Evolutionary conservation across 2,113 vertebrate genomes (phyloP).

Genomic region (Ailuropoda melanoleuca): DNA sequence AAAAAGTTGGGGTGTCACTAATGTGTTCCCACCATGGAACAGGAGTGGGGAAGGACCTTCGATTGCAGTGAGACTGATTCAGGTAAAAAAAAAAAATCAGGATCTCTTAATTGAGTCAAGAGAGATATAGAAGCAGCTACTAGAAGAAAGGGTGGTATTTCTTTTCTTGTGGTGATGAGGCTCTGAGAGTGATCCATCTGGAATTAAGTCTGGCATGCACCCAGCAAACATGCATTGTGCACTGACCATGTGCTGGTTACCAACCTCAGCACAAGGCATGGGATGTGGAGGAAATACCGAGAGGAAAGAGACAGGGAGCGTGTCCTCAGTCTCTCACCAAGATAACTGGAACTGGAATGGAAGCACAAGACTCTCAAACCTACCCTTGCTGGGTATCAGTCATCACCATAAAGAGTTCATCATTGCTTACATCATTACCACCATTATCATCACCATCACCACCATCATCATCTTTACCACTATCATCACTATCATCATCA

Average conservation of each 20-base stretch:
- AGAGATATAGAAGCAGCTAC: not conserved
- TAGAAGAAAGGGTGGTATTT: not conserved
- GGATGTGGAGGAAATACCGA: not conserved
- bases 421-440: not conserved
- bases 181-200: not conserved
- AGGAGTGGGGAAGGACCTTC: not conserved
- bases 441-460: not conserved
- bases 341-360: not conserved
- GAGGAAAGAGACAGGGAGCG: not conserved
- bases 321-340: not conserved
- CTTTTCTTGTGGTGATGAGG: not conserved
- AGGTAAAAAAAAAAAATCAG: not conserved
- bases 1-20: not conserved
- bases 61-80: not conserved
- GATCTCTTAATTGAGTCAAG: not conserved
- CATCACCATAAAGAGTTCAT: too few relatives aligned
- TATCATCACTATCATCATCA: not conserved
- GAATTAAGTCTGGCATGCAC: not conserved
- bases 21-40: not conserved
- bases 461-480: too few relatives aligned
- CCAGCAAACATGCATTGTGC: not conserved
- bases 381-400: not conserved
- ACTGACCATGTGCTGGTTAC: not conserved
- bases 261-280: not conserved
- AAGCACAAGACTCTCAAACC: not conserved